phyloP scores from a whole-genome alignment of 2,797 vertebrate species.

The Characodon lateralis region DNA sequence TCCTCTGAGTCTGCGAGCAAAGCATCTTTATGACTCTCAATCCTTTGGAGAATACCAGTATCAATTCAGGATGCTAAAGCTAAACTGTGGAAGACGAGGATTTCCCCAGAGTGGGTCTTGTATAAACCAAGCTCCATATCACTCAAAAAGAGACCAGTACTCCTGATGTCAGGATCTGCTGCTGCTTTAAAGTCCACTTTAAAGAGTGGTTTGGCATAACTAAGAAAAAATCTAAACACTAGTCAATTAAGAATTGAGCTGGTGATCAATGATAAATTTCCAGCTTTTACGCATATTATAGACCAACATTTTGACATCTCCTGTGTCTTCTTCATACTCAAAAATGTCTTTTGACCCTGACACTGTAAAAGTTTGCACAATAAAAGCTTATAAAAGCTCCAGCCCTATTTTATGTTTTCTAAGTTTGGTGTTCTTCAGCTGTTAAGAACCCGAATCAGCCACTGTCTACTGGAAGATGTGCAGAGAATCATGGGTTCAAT shows the following conservation, averaged over 20 bases:
- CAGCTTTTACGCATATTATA: background rate
- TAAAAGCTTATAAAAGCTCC: background rate
- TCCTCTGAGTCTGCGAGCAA: background rate
- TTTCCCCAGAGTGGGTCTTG: background rate
- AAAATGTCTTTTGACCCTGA: background rate
- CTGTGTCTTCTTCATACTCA: background rate
- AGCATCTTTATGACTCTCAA: background rate
- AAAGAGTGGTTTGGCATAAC: background rate
- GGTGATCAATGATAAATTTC: too few species aligned
- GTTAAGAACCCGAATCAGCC: background rate
- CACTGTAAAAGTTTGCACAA: background rate
- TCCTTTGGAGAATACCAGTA: background rate
- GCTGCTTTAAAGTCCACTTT: background rate
- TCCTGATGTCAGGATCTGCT: background rate
- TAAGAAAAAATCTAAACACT: background rate
- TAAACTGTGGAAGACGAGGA: background rate
- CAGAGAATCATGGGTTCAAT: background rate
- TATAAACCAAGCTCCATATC: background rate
- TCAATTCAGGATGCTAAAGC: background rate
- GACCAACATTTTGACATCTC: background rate
- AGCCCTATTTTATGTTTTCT: background rate
- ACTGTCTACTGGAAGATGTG: background rate
- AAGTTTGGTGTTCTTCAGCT: background rate
- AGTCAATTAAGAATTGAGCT: background rate
- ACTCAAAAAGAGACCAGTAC: background rate